Conservation (phyloP, 2,113 vertebrate species). For the Alligator sinensis region DNA sequence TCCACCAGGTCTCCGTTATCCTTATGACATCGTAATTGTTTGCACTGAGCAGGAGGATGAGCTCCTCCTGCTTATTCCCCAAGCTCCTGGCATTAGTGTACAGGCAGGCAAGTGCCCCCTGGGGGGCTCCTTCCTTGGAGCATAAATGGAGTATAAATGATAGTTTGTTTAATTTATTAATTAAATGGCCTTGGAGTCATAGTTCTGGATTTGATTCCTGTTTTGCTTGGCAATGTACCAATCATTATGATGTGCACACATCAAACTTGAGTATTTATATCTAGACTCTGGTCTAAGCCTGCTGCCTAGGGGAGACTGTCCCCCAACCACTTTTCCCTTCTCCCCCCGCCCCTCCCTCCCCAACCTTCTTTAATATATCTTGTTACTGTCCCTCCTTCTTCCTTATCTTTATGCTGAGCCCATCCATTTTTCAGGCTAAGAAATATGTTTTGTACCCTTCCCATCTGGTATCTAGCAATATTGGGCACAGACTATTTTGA, state of each 20-base stretch:
- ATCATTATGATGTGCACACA: not conserved
- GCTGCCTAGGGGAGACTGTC: not conserved
- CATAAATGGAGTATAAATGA: not conserved
- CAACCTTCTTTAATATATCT: not conserved
- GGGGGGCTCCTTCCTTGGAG: no score
- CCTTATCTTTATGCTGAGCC: not conserved
- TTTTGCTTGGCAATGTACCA: not conserved
- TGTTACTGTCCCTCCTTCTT: not conserved
- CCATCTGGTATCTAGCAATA: no score
- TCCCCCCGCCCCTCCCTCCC: no score
- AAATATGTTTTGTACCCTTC: not conserved
- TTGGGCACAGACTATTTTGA: fast-evolving
- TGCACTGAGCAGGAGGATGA: no score
- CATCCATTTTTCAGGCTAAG: not conserved
- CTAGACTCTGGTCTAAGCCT: not conserved
- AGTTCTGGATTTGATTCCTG: not conserved
- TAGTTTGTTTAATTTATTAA: not conserved
- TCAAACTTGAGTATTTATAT: not conserved
- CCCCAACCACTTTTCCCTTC: no score
- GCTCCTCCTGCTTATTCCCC: no score
- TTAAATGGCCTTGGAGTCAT: not conserved
- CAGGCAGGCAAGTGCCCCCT: no score
- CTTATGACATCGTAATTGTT: no score
- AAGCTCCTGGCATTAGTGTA: no score
- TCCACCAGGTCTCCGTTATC: no score